phyloP scores from a whole-genome alignment of 2,888 invertebrate genomes.

The Lamellibrachia columna region DNA sequence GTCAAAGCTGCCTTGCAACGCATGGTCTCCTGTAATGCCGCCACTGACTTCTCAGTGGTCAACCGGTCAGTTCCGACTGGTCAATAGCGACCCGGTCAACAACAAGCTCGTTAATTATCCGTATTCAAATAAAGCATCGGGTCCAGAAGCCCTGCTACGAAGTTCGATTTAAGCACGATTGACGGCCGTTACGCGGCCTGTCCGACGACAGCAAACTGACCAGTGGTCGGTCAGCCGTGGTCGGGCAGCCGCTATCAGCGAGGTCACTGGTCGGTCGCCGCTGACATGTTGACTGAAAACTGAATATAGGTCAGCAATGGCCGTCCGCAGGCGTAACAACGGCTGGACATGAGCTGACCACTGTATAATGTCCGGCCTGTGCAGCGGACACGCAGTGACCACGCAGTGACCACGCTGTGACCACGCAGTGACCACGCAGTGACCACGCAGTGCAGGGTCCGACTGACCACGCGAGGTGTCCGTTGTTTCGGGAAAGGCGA shows the following conservation, averaged over 20 bases:
- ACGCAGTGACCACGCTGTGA: not conserved
- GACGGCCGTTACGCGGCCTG: not conserved
- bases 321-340: not conserved
- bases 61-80: not conserved
- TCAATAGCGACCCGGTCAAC: not conserved
- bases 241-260: not conserved
- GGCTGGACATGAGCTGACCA: not conserved
- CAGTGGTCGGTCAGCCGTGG: not conserved
- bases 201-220: not conserved
- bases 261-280: constrained; percentile 11
- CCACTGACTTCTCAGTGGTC: not conserved
- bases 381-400: not conserved
- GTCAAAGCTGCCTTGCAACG: not conserved
- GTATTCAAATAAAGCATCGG: not conserved
- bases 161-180: not conserved
- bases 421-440: not conserved
- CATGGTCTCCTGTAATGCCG: not conserved
- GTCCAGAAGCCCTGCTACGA: not conserved
- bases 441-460: no score
- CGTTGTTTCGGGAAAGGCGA: no score
- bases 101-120: not conserved
- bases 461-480: no score
- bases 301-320: constrained; percentile 12
- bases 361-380: not conserved
- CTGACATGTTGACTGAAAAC: not conserved